Base-by-base conservation (phyloP, 1,140 invertebrate genomes). In the Bombus confusus region DNA sequence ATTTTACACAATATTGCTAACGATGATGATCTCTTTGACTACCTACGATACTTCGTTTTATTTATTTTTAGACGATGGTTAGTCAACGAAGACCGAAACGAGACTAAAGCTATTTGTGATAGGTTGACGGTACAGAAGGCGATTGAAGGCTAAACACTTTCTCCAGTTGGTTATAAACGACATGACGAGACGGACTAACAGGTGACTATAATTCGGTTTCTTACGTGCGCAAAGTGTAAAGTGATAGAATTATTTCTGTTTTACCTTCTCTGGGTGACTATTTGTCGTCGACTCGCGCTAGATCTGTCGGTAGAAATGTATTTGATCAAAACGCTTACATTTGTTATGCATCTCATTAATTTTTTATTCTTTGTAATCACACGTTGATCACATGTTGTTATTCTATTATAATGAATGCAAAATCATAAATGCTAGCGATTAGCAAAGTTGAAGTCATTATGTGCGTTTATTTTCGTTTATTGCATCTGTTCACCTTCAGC, bases 81-180 rank as follows among this genome's bases (percentile, higher is more conserved):
- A 9, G 15, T 25, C 37, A 64, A 85, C 75, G 84, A 86, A 75
- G 52, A 66, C 79, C 34, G 34, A 71, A 75, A 86, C 43, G 31
- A 88, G 71, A 91, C 88, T 91, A 85, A 84, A 80, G 75, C 18
- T 31, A 79, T 31, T n/a, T 31, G 31, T 34, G 15, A 34, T 64
- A 78, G 34, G 83, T 82, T 72, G 34, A 88, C 78, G 86, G 76
- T 83, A 87, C 13, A 69, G 68, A 86, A 84, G 57, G 34, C 64
- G 37, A 66, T 59, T 80, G 88, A 89, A 92, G 87, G 88, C 74
- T 78, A 88, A 78, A 59, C 62, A 91, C 93, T 93, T 93, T 93
- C 93, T 93, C 92, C 78, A 12, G 22, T 22, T 18, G 8, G 9
- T 47, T 47, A 22, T 18, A 77, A 12, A n/a, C 10, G 0, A 43